Evolutionary conservation across 2,113 vertebrate species (phyloP).

Genomic region (Stegastes partitus): DNA sequence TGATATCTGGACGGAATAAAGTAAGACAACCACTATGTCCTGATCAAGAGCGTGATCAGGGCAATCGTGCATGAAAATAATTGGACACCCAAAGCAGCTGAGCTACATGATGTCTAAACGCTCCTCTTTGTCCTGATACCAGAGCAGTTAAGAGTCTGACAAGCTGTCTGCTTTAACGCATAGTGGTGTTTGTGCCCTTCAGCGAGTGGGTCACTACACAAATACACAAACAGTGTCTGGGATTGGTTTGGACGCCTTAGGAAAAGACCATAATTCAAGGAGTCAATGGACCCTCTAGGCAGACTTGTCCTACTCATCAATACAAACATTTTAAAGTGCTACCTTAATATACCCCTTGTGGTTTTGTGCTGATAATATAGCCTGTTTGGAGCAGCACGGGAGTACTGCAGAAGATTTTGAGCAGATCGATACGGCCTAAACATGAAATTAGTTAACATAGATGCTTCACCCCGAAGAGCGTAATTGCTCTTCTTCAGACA

Average conservation of each 20-base stretch:
- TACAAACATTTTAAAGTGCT: conserved; percentile 61
- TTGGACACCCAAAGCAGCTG: conserved; percentile 58
- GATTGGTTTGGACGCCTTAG: conserved; percentile 58
- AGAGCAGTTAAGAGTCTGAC: conserved; percentile 71
- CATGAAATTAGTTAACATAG: conserved; percentile 26
- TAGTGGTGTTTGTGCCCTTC: conserved; percentile 61
- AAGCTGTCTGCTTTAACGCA: conserved; percentile 69
- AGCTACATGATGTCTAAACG: conserved; percentile 51
- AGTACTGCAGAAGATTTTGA: conserved; percentile 21
- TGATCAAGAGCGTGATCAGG: conserved; percentile 68
- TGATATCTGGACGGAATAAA: conserved; percentile 56
- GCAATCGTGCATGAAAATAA: conserved; percentile 75
- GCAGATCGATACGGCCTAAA: conserved; percentile 37
- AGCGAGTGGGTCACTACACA: conserved; percentile 66
- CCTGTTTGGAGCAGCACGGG: conserved; percentile 9
- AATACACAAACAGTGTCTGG: conserved; percentile 60
- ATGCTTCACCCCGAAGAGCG: background rate
- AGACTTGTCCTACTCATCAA: conserved; percentile 73
- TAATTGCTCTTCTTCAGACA: conserved; percentile 20
- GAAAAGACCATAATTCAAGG: conserved; percentile 72
- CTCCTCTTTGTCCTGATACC: conserved; percentile 68
- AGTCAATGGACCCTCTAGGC: conserved; percentile 70
- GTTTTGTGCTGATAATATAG: conserved; percentile 53
- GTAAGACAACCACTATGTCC: conserved; percentile 51
- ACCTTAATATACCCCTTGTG: conserved; percentile 60